These are phyloP conservation scores for Aricia agestis DNA, from an alignment of 1,140 invertebrate species.

Conservation along the genomic window DNA sequence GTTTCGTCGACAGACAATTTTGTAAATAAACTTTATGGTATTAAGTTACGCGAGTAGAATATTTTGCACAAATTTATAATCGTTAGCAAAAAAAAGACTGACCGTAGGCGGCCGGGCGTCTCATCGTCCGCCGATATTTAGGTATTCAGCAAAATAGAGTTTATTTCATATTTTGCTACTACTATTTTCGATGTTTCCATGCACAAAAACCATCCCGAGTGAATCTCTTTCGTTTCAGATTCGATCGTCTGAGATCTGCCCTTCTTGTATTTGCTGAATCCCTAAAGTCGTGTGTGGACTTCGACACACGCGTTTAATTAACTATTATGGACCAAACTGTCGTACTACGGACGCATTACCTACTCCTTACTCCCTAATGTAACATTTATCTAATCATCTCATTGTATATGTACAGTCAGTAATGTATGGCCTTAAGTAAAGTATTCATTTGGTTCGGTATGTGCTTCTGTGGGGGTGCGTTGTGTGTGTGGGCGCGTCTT, in stretches of 20 bases:
- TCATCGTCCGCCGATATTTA: conserved; percentile 49
- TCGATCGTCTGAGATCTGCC: neutral
- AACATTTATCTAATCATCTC: conserved; percentile 70
- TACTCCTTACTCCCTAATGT: conserved; percentile 68
- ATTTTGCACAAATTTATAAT: conserved; percentile 74
- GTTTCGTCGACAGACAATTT: conserved; percentile 51
- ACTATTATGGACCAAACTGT: conserved; percentile 74
- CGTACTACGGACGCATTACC: conserved; percentile 66
- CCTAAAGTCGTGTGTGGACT: conserved; percentile 46
- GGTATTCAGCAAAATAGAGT: conserved; percentile 48
- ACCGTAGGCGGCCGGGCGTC: conserved; percentile 70
- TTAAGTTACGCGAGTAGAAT: conserved; percentile 71
- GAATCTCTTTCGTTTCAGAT: conserved; percentile 5
- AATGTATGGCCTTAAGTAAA: conserved; percentile 74
- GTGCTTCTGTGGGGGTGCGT: conserved; percentile 57
- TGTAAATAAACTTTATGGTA: conserved; percentile 66
- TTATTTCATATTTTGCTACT: conserved; percentile 28
- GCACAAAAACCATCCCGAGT: neutral
- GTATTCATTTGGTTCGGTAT: conserved; percentile 63
- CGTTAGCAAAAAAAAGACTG: conserved; percentile 68
- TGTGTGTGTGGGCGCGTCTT: conserved; percentile 38
- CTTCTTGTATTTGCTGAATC: conserved; percentile 42
- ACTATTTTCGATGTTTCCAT: conserved; percentile 14
- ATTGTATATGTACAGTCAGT: conserved; percentile 72
- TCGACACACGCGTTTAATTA: conserved; percentile 59